Conservation (phyloP, 2,888 invertebrate genomes). For the Eupeodes luniger region DNA sequence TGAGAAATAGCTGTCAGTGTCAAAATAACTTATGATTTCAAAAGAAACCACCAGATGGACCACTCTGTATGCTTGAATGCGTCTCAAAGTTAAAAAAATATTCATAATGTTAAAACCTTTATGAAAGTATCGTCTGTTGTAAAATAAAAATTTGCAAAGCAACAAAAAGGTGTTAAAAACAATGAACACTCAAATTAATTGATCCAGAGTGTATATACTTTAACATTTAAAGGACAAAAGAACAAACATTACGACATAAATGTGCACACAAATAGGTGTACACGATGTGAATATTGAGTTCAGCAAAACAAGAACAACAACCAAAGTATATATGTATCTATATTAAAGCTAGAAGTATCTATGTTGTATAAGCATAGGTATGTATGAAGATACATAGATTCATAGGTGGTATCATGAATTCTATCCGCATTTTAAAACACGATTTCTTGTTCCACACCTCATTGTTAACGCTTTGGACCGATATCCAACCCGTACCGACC, state of each 20-base stretch:
- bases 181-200: neutral
- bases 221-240: conserved; percentile 19
- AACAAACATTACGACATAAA: conserved; percentile 42
- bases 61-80: neutral
- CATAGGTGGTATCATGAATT: conserved; percentile 58
- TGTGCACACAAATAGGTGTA: conserved; percentile 45
- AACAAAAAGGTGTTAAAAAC: neutral
- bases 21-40: too few relatives aligned
- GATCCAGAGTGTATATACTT: neutral
- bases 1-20: too few relatives aligned
- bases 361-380: too few relatives aligned
- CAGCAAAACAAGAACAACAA: neutral
- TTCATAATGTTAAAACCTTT: too few relatives aligned
- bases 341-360: too few relatives aligned
- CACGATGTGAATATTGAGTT: conserved; percentile 65
- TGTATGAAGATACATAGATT: too few relatives aligned
- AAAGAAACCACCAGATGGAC: too few relatives aligned
- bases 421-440: conserved; percentile 67
- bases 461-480: conserved; percentile 59
- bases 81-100: neutral
- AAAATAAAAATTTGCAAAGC: neutral
- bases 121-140: too few relatives aligned
- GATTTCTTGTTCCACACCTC: conserved; percentile 71
- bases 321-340: conserved; percentile 6
- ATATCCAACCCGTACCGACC: too few relatives aligned